Evolutionary conservation across 2,797 vertebrate genomes (phyloP).

Genomic region (Silurus aristotelis): DNA sequence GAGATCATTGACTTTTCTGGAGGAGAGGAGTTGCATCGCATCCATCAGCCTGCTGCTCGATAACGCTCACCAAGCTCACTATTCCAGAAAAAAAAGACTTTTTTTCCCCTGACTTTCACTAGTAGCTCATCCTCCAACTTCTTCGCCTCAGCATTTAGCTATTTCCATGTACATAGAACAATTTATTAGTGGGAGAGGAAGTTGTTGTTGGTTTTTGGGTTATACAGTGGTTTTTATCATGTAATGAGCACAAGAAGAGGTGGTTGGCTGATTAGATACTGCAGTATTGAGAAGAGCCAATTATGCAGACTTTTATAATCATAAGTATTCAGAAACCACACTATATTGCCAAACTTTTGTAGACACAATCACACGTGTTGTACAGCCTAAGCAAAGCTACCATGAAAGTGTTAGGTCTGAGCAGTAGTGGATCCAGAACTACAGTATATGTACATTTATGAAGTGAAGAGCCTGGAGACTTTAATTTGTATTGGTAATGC

Average conservation of each 20-base stretch:
- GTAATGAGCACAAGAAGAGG: constrained; percentile 33
- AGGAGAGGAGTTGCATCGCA: constrained; percentile 58
- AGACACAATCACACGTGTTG: not conserved
- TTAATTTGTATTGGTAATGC: not conserved
- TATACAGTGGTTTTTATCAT: constrained; percentile 32
- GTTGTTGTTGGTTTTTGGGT: constrained; percentile 20
- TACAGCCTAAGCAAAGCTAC: constrained; percentile 8
- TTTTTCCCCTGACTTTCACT: constrained; percentile 7
- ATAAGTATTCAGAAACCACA: not conserved
- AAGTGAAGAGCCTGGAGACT: constrained; percentile 28
- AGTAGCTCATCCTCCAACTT: constrained; percentile 46
- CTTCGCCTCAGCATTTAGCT: constrained; percentile 42
- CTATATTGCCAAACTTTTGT: not conserved
- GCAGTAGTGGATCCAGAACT: constrained; percentile 17
- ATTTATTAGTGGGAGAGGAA: constrained; percentile 40
- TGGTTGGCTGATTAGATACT: constrained; percentile 36
- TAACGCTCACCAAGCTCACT: constrained; percentile 48
- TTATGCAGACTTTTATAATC: not conserved
- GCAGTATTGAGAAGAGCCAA: constrained; percentile 42
- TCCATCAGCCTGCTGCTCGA: constrained; percentile 54
- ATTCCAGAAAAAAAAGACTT: constrained; percentile 37
- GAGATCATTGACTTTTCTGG: constrained; percentile 65
- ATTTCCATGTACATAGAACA: constrained; percentile 47
- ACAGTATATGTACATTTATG: constrained; percentile 43
- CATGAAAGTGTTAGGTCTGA: constrained; percentile 17